Evolutionary conservation across 2,888 invertebrate species (phyloP), one percentile per base, ranked within the genome.

Genomic region (Drosophila putrida): DNA sequence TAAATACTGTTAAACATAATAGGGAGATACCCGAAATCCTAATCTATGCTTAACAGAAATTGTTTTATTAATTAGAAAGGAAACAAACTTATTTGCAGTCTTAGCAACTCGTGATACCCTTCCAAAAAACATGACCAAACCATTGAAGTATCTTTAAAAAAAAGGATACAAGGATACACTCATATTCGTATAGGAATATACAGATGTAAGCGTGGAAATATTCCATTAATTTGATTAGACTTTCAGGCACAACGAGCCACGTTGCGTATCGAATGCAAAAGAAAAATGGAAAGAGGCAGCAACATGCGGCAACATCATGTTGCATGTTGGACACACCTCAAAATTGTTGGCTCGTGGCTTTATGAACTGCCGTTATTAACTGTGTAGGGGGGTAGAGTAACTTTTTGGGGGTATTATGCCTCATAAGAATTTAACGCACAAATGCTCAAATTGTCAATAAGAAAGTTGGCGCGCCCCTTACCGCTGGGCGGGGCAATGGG

Each of bases 361-460:
- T 82, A 78, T 89, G 82, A 89, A 85, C 74, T 85, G 87, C 65
- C 54, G 60, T 84, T 87, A 85, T 86, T 78, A 84, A 83, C 84
- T 77, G 70, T 58, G 68, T 41, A 43, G 60, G 0, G 20, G 47
- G 39, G 55, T 6, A 44, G 46, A 44, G 28, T 57, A 57, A 44
- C 55, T 54, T 54, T 33, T 41, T 65, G 49, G 11, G 31, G 31
- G 60, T 73, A 86, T 86, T 83, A 86, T 75, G 87, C 88, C 80
- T 71, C 89, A 82, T 89, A 84, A 84, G 89, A 88, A 87, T 87
- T 89, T 85, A 80, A 85, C 80, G 88, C 88, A 74, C 75, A 80
- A 89, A 82, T 80, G 78, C 85, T 85, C 89, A 89, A 86, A 86
- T 89, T 86, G 85, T 85, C 88, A 86, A 89, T 89, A 86, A 86